Conservation (phyloP, 1,140 invertebrate genomes). For the Lepidurus apus region DNA sequence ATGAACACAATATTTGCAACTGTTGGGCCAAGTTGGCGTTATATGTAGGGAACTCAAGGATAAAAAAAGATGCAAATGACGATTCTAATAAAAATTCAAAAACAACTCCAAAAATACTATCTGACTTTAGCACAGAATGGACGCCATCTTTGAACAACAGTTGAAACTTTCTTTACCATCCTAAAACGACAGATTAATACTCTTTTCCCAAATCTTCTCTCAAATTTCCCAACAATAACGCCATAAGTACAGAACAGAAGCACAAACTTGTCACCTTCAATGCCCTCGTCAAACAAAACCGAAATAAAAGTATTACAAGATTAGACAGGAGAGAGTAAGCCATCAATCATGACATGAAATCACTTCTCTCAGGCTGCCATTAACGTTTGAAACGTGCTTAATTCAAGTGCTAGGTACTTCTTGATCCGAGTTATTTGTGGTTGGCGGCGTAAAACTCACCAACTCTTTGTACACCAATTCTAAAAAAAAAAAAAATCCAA, state of each 20-base stretch:
- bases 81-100: background rate
- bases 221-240: background rate
- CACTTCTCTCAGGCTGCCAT: background rate
- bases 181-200: background rate
- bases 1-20: background rate
- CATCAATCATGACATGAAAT: background rate
- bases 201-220: background rate
- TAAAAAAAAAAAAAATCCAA: constrained; percentile 47
- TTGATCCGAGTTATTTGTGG: constrained; percentile 25
- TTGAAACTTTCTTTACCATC: background rate
- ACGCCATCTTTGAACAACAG: background rate
- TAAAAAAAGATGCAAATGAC: background rate
- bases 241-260: background rate
- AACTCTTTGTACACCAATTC: constrained; percentile 73
- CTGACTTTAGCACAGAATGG: background rate
- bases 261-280: background rate
- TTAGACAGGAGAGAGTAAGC: background rate
- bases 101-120: background rate
- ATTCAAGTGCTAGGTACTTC: background rate
- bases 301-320: background rate
- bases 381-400: background rate
- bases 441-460: constrained; percentile 60
- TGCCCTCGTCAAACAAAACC: background rate
- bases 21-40: background rate
- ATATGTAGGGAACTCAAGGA: background rate